These are phyloP conservation scores for Mythimna impura DNA, from an alignment of 2,888 invertebrate species.

Conservation along the genomic window DNA sequence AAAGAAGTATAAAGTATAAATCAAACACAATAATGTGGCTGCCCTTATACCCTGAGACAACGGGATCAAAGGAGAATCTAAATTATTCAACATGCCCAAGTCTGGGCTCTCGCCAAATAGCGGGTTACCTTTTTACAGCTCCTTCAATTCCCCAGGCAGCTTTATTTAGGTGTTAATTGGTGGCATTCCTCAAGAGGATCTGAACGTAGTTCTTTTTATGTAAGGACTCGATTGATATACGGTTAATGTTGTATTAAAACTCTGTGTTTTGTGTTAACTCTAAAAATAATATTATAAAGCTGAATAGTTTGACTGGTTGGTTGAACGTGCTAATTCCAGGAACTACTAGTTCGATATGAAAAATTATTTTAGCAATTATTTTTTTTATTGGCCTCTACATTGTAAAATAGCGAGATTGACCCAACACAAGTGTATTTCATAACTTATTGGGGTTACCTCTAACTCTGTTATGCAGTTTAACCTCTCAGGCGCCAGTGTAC, in stretches of 20 bases:
- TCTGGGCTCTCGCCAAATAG: conserved; percentile 69
- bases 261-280: neutral
- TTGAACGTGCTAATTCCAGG: too few relatives aligned
- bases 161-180: conserved; percentile 72
- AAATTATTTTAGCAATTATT: too few relatives aligned
- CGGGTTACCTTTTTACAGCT: conserved; percentile 71
- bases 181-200: conserved; percentile 65
- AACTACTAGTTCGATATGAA: too few relatives aligned
- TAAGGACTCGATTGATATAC: conserved; percentile 39
- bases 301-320: too few relatives aligned
- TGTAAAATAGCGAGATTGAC: too few relatives aligned
- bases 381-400: too few relatives aligned
- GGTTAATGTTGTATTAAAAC: conserved; percentile 14
- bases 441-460: too few relatives aligned
- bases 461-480: too few relatives aligned
- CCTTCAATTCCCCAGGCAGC: conserved; percentile 65
- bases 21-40: conserved; percentile 69
- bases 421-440: too few relatives aligned
- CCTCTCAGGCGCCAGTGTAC: too few relatives aligned
- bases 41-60: conserved; percentile 67
- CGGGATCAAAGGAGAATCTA: conserved; percentile 73
- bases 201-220: conserved; percentile 54
- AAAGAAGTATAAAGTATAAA: conserved; percentile 65
- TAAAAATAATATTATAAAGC: neutral
- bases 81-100: conserved; percentile 73